Evolutionary conservation across 2,113 vertebrate genomes (phyloP).

Genomic region (Heterotis niloticus): DNA sequence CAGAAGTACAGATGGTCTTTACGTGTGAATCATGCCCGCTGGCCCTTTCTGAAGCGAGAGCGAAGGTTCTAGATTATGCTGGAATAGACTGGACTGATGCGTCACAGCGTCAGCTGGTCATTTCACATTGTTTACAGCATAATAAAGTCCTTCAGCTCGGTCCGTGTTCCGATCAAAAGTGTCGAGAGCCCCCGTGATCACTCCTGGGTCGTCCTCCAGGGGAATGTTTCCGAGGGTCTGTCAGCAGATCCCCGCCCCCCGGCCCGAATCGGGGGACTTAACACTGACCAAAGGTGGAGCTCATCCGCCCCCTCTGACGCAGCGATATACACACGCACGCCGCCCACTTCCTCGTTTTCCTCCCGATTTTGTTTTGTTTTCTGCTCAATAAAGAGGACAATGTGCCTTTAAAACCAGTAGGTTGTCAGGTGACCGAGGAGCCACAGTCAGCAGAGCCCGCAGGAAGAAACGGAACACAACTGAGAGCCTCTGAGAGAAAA

Average conservation of each 20-base stretch:
- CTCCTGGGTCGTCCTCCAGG: background rate
- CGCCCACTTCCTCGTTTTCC: background rate
- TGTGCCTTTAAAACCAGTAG: conserved; percentile 52
- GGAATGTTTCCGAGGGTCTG: background rate
- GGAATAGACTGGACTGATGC: background rate
- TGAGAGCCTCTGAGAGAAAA: background rate
- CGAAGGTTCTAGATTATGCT: conserved; percentile 13
- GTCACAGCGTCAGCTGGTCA: background rate
- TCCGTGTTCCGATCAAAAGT: background rate
- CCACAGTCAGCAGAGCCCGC: conserved; percentile 35
- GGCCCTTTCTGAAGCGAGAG: background rate
- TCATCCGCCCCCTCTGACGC: background rate
- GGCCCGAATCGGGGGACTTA: background rate
- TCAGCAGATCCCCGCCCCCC: background rate
- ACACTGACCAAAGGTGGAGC: background rate
- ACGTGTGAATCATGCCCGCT: conserved; percentile 13
- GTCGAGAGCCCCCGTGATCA: too few species aligned
- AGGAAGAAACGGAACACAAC: conserved; percentile 36
- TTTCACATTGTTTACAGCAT: background rate
- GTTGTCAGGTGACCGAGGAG: conserved; percentile 51
- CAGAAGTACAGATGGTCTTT: background rate
- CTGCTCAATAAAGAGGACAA: conserved; percentile 34
- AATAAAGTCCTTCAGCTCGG: background rate
- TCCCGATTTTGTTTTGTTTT: conserved; percentile 29
- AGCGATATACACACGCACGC: too few species aligned